Evolutionary conservation across 2,888 invertebrate genomes (phyloP), one percentile per base, ranked within the genome.

Genomic region (Cheilosia urbana): DNA sequence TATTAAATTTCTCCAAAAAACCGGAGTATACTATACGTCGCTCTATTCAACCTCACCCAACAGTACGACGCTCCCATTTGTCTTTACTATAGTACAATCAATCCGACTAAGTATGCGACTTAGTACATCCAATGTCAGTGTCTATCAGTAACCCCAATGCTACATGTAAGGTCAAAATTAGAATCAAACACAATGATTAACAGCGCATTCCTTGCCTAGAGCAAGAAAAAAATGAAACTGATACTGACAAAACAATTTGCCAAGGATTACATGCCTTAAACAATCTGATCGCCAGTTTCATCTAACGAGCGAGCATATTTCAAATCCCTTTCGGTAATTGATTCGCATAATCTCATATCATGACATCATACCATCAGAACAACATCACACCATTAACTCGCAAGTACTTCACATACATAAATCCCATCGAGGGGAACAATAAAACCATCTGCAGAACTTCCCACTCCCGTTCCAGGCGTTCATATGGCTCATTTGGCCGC

Each of bases 351-450:
- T 76, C 76, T 63, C 57, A 30, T 45, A 81, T 72, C 57, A 71
- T 85, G 76, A 85, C 71, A 80, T 69, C 80, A 66, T 77, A 66
- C 66, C 66, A 81, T 81, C 80, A 72, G 72, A 76, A 76, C 84
- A 84, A 83, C 78, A 62, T 40, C 81, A 76, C 76, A 49, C 71
- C 81, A 85, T 85, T 81, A 85, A 81, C 81, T 75, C 75, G 47
- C 65, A 81, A 80, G 60, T 57, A 81, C 72, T 60, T 66, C 76
- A 55, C 66, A 80, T 75, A 81, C 71, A 80, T 72, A 81, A 80
- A 80, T 80, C 84, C 62, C 65, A 80, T 78, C 75, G 66, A 72
- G 55, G 21, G 49, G 40, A 76, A 72, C 71, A 72, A 72, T 77
- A 81, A 72, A 76, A 81, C 49, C 80, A 85, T 81, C 77, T 81